Evolutionary conservation across 2,888 invertebrate species (phyloP).

Genomic region (Ormia ochracea): DNA sequence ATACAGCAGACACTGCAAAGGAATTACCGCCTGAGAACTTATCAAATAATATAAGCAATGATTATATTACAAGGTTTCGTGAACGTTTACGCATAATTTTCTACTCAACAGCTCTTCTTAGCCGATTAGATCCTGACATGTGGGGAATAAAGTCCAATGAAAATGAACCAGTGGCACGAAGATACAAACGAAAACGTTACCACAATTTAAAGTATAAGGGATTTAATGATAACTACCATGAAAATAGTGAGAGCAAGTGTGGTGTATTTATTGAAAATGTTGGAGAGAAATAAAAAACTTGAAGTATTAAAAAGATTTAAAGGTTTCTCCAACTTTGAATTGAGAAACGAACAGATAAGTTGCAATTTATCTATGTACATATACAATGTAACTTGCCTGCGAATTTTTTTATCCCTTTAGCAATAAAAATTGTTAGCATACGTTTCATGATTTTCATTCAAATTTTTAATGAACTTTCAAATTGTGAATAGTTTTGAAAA

Average conservation of each 20-base stretch:
- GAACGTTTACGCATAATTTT: slow-evolving; percentile 69
- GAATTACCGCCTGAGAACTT: not conserved
- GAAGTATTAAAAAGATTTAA: not conserved
- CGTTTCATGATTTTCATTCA: no score
- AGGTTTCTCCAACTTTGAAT: not conserved
- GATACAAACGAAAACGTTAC: not conserved
- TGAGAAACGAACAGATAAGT: not conserved
- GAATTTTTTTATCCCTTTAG: no score
- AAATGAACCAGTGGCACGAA: not conserved
- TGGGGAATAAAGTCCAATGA: slow-evolving; percentile 23
- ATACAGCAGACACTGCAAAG: slow-evolving; percentile 39
- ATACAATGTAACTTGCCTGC: no score
- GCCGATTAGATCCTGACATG: slow-evolving; percentile 67
- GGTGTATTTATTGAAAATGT: slow-evolving; percentile 22
- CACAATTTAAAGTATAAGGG: not conserved
- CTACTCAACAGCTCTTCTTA: slow-evolving; percentile 70
- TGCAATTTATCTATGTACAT: no score
- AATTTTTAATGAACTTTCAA: no score
- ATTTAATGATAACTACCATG: not conserved
- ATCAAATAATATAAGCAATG: not conserved
- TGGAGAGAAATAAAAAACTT: slow-evolving; percentile 42
- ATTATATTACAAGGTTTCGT: slow-evolving; percentile 67
- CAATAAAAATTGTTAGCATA: no score
- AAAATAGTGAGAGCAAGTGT: slow-evolving; percentile 1
- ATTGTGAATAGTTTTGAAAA: no score